Percentiles rank a stretch among this genome's conserved stretches.
These are phyloP conservation scores for Calliphora vomitoria DNA, from an alignment of 2,888 invertebrate species.

Conservation along the genomic window DNA sequence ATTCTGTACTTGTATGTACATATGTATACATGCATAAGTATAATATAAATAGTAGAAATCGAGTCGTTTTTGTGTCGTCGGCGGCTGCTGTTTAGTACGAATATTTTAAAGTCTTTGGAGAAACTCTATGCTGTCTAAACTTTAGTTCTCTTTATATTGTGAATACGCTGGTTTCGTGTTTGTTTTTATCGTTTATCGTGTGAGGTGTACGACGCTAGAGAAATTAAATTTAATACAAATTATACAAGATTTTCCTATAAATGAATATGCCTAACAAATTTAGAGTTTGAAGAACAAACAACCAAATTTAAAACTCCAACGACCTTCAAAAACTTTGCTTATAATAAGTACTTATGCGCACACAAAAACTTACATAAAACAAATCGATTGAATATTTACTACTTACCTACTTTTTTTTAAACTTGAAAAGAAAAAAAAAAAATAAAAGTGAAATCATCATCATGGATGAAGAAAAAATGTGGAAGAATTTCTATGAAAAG, in stretches of 20 bases:
- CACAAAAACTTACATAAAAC: neutral
- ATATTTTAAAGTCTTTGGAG: conserved; percentile 54
- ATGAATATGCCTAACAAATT: neutral
- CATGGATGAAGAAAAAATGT: conserved; percentile 90
- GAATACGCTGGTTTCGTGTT: conserved; percentile 26
- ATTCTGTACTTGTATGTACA: neutral
- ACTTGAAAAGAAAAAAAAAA: neutral
- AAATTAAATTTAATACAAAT: neutral
- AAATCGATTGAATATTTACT: neutral
- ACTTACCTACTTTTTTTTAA: neutral
- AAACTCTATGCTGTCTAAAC: conserved; percentile 35
- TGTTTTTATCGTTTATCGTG: conserved; percentile 8
- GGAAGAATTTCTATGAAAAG: conserved; percentile 90
- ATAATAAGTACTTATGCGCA: neutral
- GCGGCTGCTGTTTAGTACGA: conserved; percentile 41
- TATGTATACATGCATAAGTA: neutral
- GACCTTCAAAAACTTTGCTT: neutral
- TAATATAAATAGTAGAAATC: neutral
- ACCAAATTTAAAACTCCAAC: neutral
- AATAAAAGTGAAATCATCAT: conserved; percentile 62
- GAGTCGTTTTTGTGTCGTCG: neutral
- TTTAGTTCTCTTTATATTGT: conserved; percentile 56
- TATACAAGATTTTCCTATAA: neutral
- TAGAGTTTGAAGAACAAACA: conserved; percentile 11
- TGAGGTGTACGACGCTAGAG: neutral